Percentiles rank a stretch among this genome's conserved stretches.
phyloP scores from a whole-genome alignment of 2,113 vertebrate species.

The Actenoides hombroni region DNA sequence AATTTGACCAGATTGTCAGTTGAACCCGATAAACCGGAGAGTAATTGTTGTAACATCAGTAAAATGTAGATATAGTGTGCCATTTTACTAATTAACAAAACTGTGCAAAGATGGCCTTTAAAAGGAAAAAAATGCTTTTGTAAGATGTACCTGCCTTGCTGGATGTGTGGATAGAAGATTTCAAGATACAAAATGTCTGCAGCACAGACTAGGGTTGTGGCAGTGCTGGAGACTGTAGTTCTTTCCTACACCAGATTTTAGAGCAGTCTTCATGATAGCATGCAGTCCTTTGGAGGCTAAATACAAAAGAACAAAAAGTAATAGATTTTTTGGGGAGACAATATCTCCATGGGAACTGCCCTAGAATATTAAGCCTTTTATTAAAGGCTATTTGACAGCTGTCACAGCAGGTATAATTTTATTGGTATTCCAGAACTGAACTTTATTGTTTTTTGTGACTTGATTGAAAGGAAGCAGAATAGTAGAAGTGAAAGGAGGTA shows the following conservation, averaged over 20 bases:
- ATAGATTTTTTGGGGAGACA: background rate
- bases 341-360: background rate
- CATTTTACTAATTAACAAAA: background rate
- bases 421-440: background rate
- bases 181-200: background rate
- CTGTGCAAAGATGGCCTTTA: background rate
- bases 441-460: background rate
- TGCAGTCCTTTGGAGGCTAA: background rate
- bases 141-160: background rate
- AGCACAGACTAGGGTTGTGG: accelerated
- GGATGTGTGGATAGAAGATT: background rate
- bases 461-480: background rate
- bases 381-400: background rate
- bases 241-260: background rate
- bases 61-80: background rate
- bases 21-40: background rate
- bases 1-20: background rate
- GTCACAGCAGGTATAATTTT: background rate
- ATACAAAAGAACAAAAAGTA: background rate
- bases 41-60: background rate
- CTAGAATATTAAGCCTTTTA: background rate
- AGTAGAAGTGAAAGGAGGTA: background rate
- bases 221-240: background rate
- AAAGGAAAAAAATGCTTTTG: background rate
- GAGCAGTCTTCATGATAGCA: background rate